Evolutionary conservation across 35 echinoderm and acorn worm genomes (phyloP), one percentile per base, ranked within the genome.

Genomic region (Apostichopus parvimensis): DNA sequence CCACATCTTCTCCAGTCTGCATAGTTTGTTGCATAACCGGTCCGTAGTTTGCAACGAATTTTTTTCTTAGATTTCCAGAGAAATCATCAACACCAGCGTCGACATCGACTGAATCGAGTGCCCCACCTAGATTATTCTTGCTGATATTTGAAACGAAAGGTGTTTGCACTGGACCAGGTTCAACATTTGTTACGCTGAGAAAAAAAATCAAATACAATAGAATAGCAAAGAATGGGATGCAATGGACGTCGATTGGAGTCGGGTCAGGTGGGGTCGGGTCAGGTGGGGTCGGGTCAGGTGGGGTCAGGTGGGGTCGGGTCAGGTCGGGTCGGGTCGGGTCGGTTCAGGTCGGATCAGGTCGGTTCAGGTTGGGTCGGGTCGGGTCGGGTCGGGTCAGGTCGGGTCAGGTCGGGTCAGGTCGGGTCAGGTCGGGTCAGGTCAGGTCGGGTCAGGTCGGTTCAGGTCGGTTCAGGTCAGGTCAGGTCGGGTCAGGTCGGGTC

Each of bases 151-250:
- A 2, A 20, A 21, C 82, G 45, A 85, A 85, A 59, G 82, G 13
- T 13, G 82, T 85, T 18, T 59, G 82, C 52, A 85, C 56, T 56
- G 52, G 52, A 54, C 82, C 82, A 0, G 82, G 82, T 53, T 85
- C 82, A n/a, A 85, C 21, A 85, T 53, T 56, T 13, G 52, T 85
- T 7, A 85, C 52, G 52, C 82, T 85, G 24, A 6, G 52, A 12
- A 85, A 54, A 28, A 84, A 59, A 53, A 45, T 13, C 9, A 56
- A 54, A 57, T 11, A 68, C 11, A 11, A 8, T 14, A 68, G 18
- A 11, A 14, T 68, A 68, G 64, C 11, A 4, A 11, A 14, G 64
- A 11, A 18, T 68, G 64, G 3, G 18, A 68, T 68, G 11, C 18
- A 11, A 68, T 9, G 8, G 18, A 14, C 18, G 64, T 18, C 5